Conservation (phyloP, 2,797 vertebrate genomes). For the Siniperca obscura region DNA sequence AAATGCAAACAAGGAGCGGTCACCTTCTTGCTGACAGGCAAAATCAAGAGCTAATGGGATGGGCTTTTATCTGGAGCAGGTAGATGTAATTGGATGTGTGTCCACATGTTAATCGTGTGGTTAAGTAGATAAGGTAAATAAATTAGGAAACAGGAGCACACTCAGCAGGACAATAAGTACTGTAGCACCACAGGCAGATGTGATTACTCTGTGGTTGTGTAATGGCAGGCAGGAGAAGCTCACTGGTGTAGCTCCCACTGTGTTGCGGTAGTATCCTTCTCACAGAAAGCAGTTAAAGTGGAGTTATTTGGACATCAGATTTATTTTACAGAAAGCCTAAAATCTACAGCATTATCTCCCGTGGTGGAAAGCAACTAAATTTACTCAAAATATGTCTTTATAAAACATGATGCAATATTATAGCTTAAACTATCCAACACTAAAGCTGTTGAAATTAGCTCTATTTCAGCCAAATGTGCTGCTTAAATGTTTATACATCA, state of each 20-base stretch:
- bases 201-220: constrained; percentile 51
- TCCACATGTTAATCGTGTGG: constrained; percentile 24
- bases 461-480: neutral
- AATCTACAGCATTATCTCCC: neutral
- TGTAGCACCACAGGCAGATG: constrained; percentile 19
- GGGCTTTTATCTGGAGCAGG: constrained; percentile 46
- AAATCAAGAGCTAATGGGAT: constrained; percentile 36
- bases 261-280: neutral
- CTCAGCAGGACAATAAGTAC: constrained; percentile 48
- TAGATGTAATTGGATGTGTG: constrained; percentile 40
- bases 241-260: neutral
- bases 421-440: neutral
- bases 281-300: neutral
- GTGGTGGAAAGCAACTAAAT: neutral
- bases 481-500: neutral
- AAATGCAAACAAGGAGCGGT: constrained; percentile 13
- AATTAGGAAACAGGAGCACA: constrained; percentile 55
- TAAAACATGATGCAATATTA: neutral
- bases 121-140: constrained; percentile 59
- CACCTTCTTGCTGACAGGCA: constrained; percentile 1
- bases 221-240: constrained; percentile 18
- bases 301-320: neutral
- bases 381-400: neutral
- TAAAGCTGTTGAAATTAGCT: neutral
- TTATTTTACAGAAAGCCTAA: neutral